Evolutionary conservation across 2,113 vertebrate genomes (phyloP), one percentile per base, ranked within the genome.

Genomic region (Paralichthys olivaceus): DNA sequence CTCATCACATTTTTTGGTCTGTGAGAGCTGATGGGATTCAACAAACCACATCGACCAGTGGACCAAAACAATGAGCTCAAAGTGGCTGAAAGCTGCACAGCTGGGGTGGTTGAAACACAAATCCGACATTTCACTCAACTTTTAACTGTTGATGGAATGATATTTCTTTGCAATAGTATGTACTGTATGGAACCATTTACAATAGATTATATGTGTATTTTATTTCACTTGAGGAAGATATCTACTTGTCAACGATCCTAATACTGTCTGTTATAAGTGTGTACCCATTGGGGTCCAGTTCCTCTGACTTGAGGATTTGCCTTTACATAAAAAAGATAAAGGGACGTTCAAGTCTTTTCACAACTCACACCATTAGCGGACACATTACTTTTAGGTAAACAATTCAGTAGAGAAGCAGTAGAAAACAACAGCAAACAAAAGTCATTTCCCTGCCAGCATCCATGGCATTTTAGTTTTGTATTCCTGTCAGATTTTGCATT

Each of bases 401-500:
- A 37, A n/a, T n/a, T n/a, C n/a, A n/a, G n/a, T n/a, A n/a, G n/a
- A n/a, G n/a, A n/a, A n/a, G n/a, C n/a, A n/a, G n/a, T n/a, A n/a
- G n/a, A n/a, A 32, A 53, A 75, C 26, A 65, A 64, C 71, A 70
- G 56, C 73, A 6, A 0, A n/a, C 43, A 26, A 47, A 2, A 64
- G 47, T 14, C 49, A 34, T 40, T 29, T 34, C 28, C 11, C 32
- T 45, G 7, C 28, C 29, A 61, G 32, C 28, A 25, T 43, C 5
- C 4, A 0, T 5, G 6, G 53, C 29, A 20, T 59, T 61, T 63
- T n/a, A 47, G 59, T 68, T 83, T 37, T 54, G 62, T 63, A 72
- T 73, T 80, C 64, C 54, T 56, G 37, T 86, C 67, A 75, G 78
- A 85, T 72, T 57, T 71, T 64, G 61, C 40, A 69, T 59, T 72